Base-by-base conservation (phyloP, 1,140 invertebrate species). In the Ceratina calcarata region DNA sequence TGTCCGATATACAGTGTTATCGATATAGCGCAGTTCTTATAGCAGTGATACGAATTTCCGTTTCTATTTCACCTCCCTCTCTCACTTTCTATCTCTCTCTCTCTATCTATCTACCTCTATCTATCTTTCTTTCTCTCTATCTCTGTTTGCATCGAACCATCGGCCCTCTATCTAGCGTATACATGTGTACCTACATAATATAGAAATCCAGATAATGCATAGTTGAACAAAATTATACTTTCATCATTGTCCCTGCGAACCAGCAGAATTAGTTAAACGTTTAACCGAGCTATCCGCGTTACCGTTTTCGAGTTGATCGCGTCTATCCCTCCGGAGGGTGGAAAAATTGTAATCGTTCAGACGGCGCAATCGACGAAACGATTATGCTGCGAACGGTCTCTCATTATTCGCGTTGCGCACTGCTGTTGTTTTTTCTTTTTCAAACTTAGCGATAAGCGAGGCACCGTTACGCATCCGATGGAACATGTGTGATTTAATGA, bases 401-500 rank as follows among this genome's bases (percentile, higher is more conserved):
- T 45, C 37, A 45, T 45, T 45, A 45, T 45, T 6, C 37, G 37
- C 37, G 37, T 10, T 18, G 27, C 10, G 22, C 20, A 68, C 10
- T 57, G n/a, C n/a, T n/a, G n/a, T 6, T 12, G 16, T 70, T 64
- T 53, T 74, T 55, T 15, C 12, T 68, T 70, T 62, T 70, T 32
- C 37, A 62, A 78, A 16, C 69, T 70, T 84, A 83, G 83, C 81
- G 55, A 51, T 82, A 86, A 85, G 61, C 51, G 73, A 49, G 58
- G 57, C 72, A 61, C 22, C 77, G 69, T 74, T 55, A 68, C 49
- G 57, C 57, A 71, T 45, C 69, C 27, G 37, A 68, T 62, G 80
- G 22, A 64, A 80, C 73, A 57, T 81, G 65, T 81, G 60, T 82
- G 74, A 73, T 76, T 86, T 78, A 85, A 86, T 76, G 80, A 71